A percentile compares a stretch with the other conserved stretches of the same genome.
phyloP scores from a whole-genome alignment of 2,113 vertebrate species.

The Menidia beryllina region DNA sequence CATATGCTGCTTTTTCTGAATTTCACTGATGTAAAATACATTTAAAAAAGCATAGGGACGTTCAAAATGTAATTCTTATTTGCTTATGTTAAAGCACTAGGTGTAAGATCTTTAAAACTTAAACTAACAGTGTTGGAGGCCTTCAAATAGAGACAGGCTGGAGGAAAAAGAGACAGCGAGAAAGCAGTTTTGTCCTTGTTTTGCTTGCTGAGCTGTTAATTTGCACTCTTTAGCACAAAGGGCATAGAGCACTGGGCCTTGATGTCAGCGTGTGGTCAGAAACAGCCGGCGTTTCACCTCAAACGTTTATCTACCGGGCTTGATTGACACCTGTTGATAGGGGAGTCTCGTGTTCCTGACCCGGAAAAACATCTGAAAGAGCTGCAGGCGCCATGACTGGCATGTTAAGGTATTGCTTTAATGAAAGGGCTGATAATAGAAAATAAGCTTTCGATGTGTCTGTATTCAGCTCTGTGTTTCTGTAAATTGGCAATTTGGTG shows the following conservation, averaged over 20 bases:
- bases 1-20: slow-evolving; percentile 37
- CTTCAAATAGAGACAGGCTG: slow-evolving; percentile 9
- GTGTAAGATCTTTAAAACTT: not conserved
- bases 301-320: slow-evolving; percentile 7
- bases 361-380: slow-evolving; percentile 33
- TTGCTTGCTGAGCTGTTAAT: slow-evolving; percentile 16
- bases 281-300: slow-evolving; percentile 16
- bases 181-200: slow-evolving; percentile 24
- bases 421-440: slow-evolving; percentile 66
- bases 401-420: slow-evolving; percentile 37
- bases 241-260: slow-evolving; percentile 1
- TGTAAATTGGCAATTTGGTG: slow-evolving; percentile 74
- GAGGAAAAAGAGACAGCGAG: slow-evolving; percentile 18
- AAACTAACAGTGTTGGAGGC: not conserved
- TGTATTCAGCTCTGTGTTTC: slow-evolving; percentile 44
- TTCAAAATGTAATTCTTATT: too few species aligned
- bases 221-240: slow-evolving; percentile 28
- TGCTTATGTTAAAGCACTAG: slow-evolving; percentile 2
- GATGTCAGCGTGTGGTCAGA: slow-evolving; percentile 10
- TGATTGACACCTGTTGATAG: slow-evolving; percentile 46
- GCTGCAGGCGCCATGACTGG: slow-evolving; percentile 43
- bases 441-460: slow-evolving; percentile 59
- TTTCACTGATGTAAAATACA: too few species aligned
- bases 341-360: slow-evolving; percentile 22
- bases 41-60: too few species aligned